These are phyloP conservation scores for Potamarius usumacintae DNA, from an alignment of 2,113 vertebrate species.

Conservation along the genomic window DNA sequence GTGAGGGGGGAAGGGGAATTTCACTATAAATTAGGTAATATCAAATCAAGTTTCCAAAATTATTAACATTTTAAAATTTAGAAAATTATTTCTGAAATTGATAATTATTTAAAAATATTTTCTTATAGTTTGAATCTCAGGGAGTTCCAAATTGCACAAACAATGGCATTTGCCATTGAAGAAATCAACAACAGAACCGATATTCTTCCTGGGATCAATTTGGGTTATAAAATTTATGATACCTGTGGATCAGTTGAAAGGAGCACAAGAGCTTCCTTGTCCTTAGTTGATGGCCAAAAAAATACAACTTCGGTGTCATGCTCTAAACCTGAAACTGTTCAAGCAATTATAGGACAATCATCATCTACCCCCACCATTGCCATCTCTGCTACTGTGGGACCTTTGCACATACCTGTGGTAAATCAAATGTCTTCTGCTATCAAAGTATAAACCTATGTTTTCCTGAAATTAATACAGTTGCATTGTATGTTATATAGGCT, in stretches of 20 bases:
- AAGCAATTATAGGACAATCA: slow-evolving; percentile 59
- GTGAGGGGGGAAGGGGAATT: slow-evolving; percentile 32
- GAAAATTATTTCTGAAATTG: not conserved
- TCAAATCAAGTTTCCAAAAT: not conserved
- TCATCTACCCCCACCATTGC: slow-evolving; percentile 60
- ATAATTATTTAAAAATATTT: not conserved
- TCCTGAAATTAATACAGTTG: not conserved
- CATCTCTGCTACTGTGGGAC: slow-evolving; percentile 55
- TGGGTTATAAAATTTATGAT: slow-evolving; percentile 63
- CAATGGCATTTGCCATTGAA: slow-evolving; percentile 62
- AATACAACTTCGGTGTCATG: slow-evolving; percentile 24
- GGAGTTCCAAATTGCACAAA: slow-evolving; percentile 60
- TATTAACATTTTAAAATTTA: not conserved
- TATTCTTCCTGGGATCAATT: slow-evolving; percentile 55
- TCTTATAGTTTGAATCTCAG: slow-evolving; percentile 54
- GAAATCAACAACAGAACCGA: slow-evolving; percentile 60
- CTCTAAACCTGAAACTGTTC: slow-evolving; percentile 50
- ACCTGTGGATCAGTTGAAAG: slow-evolving; percentile 56
- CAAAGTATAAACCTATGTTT: not conserved
- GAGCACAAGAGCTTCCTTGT: slow-evolving; percentile 55
- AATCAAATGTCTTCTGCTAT: not conserved
- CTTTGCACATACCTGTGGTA: slow-evolving; percentile 58
- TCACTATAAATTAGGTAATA: not conserved
- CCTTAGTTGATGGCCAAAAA: slow-evolving; percentile 51
- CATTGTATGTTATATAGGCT: not conserved